Conservation (phyloP, 2,797 vertebrate species). For the Diplodus sargus region DNA sequence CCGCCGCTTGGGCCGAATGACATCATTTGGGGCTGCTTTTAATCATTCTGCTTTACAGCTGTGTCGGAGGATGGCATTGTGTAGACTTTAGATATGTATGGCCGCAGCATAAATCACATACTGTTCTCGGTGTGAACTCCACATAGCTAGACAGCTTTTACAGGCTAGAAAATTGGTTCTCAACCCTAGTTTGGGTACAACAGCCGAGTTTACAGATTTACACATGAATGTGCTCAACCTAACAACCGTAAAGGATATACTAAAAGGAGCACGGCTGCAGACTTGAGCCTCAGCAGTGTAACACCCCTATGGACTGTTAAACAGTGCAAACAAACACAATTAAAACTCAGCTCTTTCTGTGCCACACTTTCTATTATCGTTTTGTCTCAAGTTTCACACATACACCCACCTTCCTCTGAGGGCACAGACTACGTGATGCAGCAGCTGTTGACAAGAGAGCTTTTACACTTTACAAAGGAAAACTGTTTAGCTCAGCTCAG, state of each 20-base stretch:
- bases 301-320: constrained; percentile 2
- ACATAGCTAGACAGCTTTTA: constrained; percentile 34
- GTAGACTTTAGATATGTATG: constrained; percentile 18
- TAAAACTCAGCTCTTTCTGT: constrained; percentile 25
- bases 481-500: constrained; percentile 20
- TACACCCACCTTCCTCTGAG: constrained; percentile 17
- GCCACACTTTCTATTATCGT: constrained; percentile 22
- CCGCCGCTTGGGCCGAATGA: constrained; percentile 60
- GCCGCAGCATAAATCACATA: constrained; percentile 39
- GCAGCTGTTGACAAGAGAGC: constrained; percentile 2
- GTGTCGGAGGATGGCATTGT: constrained; percentile 32
- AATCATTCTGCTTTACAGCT: constrained; percentile 53
- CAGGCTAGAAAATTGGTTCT: constrained; percentile 32
- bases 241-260: constrained; percentile 24
- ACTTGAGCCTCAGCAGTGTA: constrained; percentile 12
- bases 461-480: constrained; percentile 23
- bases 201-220: constrained; percentile 19
- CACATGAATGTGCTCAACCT: constrained; percentile 17
- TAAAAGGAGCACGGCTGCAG: constrained; percentile 25
- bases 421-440: neutral
- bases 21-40: constrained; percentile 58
- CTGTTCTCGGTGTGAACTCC: constrained; percentile 41
- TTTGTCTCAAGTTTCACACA: constrained; percentile 25
- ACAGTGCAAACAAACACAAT: neutral
- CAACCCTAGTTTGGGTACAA: constrained; percentile 8